Base-by-base conservation (phyloP, 2,797 vertebrate genomes). In the Vespertilio murinus region DNA sequence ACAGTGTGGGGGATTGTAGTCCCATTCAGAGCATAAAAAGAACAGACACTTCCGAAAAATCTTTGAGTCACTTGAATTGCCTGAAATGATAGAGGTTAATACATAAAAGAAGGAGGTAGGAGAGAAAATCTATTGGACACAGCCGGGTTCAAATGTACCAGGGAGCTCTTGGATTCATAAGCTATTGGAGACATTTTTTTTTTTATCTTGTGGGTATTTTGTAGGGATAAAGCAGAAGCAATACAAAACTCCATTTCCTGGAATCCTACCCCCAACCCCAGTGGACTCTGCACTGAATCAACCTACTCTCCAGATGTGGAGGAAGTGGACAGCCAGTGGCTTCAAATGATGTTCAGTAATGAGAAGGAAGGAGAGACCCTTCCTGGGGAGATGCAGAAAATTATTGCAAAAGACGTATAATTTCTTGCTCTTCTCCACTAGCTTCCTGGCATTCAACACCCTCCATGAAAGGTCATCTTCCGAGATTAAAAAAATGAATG, bases 1-100 rank as follows among this genome's bases (percentile, higher is more conserved):
- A 93, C 91, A 93, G 90, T 94, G 90, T 67, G 92, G 0, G 13
- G 88, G 75, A 97, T 93, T 96, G 93, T 78, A 95, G 70, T 94
- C 23, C 73, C 73, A 94, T 86, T 93, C 96, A 97, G 93, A 97
- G 59, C 52, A 79, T 70, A 91, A 95, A 97, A 97, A 82, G 54
- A 91, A 70, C 93, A 95, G 38, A 96, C 92, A 97, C 93, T 56
- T 88, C 75, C 4, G 74, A 73, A 97, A 97, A 96, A 80, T 54
- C 92, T 92, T 30, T 85, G 59, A 97, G 94, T 89, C 70, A 6
- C 28, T 69, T 91, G 40, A 80, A 94, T 73, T 90, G 70, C 90
- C 90, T 94, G 75, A 93, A 88, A 70, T 86, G 73, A 87, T 96
- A 96, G 90, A 95, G 7, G 91, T 71, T 95, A 87, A 97, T 95